Conservation (phyloP, 1,140 invertebrate genomes). For the Trinorchestia longiramus region DNA sequence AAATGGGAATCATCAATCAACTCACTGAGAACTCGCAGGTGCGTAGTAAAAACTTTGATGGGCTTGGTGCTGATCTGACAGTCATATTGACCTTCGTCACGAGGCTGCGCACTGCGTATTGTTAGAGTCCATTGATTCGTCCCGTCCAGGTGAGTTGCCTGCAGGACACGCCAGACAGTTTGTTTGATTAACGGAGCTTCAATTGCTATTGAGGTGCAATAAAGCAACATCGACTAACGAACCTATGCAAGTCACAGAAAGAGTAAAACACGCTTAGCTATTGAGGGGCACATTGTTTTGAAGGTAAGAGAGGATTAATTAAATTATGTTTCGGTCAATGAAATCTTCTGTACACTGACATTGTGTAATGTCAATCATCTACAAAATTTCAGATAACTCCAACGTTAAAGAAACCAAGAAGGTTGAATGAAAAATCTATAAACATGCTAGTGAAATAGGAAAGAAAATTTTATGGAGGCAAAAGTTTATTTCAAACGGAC, state of each 20-base stretch:
- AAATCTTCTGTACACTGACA: too few species aligned
- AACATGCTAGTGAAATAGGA: too few species aligned
- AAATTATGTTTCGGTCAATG: too few species aligned
- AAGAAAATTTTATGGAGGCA: too few species aligned
- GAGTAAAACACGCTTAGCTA: too few species aligned
- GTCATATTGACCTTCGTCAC: slow-evolving; percentile 88
- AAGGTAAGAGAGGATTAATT: too few species aligned
- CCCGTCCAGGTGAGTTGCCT: slow-evolving; percentile 72
- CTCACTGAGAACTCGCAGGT: slow-evolving; percentile 87
- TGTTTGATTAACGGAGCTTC: neutral
- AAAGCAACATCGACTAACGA: neutral
- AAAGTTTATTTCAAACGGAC: too few species aligned
- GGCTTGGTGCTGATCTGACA: slow-evolving; percentile 92
- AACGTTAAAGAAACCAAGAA: too few species aligned
- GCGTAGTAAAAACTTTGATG: slow-evolving; percentile 85
- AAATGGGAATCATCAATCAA: slow-evolving; percentile 64
- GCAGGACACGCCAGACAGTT: slow-evolving; percentile 60
- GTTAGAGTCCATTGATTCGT: slow-evolving; percentile 75
- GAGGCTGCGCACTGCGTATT: slow-evolving; percentile 80
- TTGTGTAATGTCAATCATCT: too few species aligned
- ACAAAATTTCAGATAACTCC: too few species aligned
- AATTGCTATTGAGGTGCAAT: neutral
- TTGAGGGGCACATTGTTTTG: too few species aligned
- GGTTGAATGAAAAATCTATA: too few species aligned
- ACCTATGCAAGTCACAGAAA: neutral